phyloP scores from a whole-genome alignment of 92 coral and sea anemone species.

The Parazoanthus darwini region DNA sequence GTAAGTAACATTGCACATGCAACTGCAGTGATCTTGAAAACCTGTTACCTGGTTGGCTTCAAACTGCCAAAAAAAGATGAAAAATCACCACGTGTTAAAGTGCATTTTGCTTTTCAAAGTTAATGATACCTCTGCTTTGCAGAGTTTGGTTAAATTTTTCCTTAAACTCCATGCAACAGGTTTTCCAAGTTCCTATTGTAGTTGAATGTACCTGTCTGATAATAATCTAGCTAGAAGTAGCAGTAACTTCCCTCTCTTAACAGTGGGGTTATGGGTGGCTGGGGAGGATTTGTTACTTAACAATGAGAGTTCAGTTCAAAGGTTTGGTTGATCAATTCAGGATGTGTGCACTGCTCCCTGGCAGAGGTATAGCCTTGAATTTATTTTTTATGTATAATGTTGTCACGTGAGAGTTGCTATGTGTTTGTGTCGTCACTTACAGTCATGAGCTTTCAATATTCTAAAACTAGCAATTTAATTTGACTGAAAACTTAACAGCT shows the following conservation, averaged over 20 bases:
- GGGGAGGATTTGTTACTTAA: slow-evolving; percentile 5
- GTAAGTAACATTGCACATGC: slow-evolving; percentile 9
- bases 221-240: background rate
- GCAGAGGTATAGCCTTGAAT: slow-evolving; percentile 49
- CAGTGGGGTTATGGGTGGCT: background rate
- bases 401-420: slow-evolving; percentile 12
- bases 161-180: background rate
- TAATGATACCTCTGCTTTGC: background rate
- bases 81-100: background rate
- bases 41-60: background rate
- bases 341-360: slow-evolving; percentile 38
- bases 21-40: background rate
- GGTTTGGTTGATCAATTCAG: slow-evolving; percentile 39
- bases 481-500: slow-evolving; percentile 46
- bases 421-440: slow-evolving; percentile 16
- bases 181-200: background rate
- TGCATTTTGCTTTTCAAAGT: background rate
- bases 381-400: slow-evolving; percentile 33
- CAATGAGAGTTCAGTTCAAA: slow-evolving; percentile 47
- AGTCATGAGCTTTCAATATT: background rate
- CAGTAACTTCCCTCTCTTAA: background rate
- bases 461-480: slow-evolving; percentile 38
- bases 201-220: background rate
- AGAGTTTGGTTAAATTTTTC: background rate
- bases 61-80: background rate